phyloP scores from a whole-genome alignment of 2,113 vertebrate genomes.

The Tetrao urogallus region DNA sequence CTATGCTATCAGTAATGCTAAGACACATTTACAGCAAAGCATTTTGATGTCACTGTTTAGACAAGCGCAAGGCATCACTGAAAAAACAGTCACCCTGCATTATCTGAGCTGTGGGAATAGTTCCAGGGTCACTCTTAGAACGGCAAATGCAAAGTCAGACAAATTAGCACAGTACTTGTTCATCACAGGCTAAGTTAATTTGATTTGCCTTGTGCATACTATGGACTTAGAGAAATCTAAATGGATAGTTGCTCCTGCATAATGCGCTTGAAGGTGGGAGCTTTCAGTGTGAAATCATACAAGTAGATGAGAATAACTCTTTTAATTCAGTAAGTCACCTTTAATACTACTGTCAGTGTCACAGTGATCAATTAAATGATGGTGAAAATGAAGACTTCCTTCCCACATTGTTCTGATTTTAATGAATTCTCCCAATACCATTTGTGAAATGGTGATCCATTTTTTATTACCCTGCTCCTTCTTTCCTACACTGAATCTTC shows the following conservation, averaged over 20 bases:
- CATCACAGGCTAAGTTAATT: background rate
- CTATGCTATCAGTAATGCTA: background rate
- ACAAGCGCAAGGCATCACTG: background rate
- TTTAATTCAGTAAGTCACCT: background rate
- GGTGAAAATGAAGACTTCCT: background rate
- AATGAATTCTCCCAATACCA: background rate
- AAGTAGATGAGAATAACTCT: background rate
- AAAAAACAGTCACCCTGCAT: background rate
- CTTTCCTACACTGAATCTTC: background rate
- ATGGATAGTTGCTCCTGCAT: background rate
- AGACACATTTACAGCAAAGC: background rate
- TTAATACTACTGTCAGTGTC: background rate
- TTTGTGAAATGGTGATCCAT: background rate
- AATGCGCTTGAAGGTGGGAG: background rate
- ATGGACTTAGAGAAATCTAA: background rate
- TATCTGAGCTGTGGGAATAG: background rate
- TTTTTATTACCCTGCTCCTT: background rate
- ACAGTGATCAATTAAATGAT: background rate
- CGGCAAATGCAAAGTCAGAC: background rate
- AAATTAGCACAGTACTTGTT: background rate
- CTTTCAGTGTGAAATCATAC: background rate
- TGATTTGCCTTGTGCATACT: background rate
- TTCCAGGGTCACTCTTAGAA: background rate
- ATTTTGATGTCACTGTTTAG: background rate
- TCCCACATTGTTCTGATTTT: background rate